These are phyloP conservation scores for Lycodopsis pacificus DNA, from an alignment of 2,797 vertebrate genomes.

Conservation along the genomic window DNA sequence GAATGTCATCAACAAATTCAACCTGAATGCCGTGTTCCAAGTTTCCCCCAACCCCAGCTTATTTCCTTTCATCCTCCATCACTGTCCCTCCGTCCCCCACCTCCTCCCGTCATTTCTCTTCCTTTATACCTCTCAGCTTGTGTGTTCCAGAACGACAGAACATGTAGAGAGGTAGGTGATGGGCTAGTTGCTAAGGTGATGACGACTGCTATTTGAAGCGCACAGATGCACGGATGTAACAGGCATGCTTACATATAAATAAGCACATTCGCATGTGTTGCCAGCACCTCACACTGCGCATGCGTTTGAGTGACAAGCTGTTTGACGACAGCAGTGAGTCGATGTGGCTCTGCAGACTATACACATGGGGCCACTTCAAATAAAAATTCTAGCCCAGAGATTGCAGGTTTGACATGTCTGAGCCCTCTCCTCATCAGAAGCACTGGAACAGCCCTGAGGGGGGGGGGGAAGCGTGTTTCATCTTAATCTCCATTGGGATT, in stretches of 20 bases:
- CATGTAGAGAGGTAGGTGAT: conserved; percentile 52
- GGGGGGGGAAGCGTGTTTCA: conserved; percentile 41
- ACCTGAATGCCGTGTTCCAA: conserved; percentile 34
- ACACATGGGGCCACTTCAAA: conserved; percentile 71
- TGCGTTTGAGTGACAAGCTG: conserved; percentile 64
- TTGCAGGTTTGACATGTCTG: conserved; percentile 69
- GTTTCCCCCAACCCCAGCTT: conserved; percentile 40
- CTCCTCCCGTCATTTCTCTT: conserved; percentile 49
- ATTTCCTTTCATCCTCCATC: conserved; percentile 53
- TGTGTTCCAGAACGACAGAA: conserved; percentile 51
- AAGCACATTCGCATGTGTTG: conserved; percentile 48
- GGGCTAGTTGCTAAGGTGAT: conserved; percentile 76
- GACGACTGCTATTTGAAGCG: conserved; percentile 63
- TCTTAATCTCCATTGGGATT: conserved; percentile 62
- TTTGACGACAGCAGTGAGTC: conserved; percentile 64
- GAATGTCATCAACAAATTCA: conserved; percentile 52
- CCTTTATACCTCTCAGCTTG: conserved; percentile 47
- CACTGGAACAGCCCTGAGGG: conserved; percentile 41
- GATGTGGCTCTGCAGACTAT: conserved; percentile 37
- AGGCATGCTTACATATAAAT: conserved; percentile 10
- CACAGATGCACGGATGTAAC: conserved; percentile 41
- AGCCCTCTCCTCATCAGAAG: conserved; percentile 65
- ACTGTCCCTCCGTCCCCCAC: conserved; percentile 51
- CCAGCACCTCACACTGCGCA: conserved; percentile 41
- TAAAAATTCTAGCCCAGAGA: conserved; percentile 66